Evolutionary conservation across 2,888 invertebrate species (phyloP).

Genomic region (Sisyra terminalis): DNA sequence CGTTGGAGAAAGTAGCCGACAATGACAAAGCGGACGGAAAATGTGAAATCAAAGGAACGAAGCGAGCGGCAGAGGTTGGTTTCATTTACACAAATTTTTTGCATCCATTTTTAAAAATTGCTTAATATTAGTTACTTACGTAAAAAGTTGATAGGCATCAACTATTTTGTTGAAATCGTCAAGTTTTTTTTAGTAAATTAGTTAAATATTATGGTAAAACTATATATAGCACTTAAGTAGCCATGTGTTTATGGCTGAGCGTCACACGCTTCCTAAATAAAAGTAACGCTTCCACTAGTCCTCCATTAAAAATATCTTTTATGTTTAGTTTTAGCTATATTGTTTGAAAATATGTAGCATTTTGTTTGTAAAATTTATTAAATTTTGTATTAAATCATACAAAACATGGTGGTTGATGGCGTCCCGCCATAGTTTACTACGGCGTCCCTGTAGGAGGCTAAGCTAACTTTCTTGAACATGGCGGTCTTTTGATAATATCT

Average conservation of each 20-base stretch:
- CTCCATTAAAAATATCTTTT: too few species aligned
- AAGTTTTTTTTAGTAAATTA: constrained; percentile 8
- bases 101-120: constrained; percentile 5
- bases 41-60: constrained; percentile 72
- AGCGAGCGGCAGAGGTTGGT: constrained; percentile 79
- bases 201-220: too few species aligned
- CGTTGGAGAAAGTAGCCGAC: constrained; percentile 66
- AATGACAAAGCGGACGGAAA: constrained; percentile 64
- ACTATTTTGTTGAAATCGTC: not conserved
- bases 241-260: too few species aligned
- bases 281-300: too few species aligned
- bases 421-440: constrained; percentile 22
- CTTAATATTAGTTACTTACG: not conserved
- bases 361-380: constrained; percentile 2
- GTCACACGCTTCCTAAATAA: too few species aligned
- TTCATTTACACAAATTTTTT: constrained; percentile 12
- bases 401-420: constrained; percentile 20
- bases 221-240: too few species aligned
- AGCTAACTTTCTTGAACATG: constrained; percentile 17
- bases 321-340: too few species aligned
- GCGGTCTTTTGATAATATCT: constrained; percentile 16
- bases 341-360: not conserved
- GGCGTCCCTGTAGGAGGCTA: constrained; percentile 23
- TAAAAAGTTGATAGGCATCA: not conserved
- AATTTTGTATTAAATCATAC: constrained; percentile 22